Evolutionary conservation across 2,888 invertebrate species (phyloP).

Genomic region (Synergus japonicus): DNA sequence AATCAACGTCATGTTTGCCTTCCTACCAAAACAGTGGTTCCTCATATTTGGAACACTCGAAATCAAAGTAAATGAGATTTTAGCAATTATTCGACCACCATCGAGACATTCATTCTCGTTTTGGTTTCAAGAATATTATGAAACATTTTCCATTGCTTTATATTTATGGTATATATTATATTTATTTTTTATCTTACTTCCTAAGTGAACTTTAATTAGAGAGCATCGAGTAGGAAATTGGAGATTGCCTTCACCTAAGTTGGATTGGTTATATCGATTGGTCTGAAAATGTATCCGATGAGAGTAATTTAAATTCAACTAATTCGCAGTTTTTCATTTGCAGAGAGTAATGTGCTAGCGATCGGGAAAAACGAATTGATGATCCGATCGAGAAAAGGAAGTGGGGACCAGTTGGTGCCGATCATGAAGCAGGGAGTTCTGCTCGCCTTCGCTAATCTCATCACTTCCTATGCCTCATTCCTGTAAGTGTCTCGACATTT

Average conservation of each 20-base stretch:
- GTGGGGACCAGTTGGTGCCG: conserved; percentile 60
- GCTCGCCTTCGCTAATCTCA: conserved; percentile 67
- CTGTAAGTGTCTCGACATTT: conserved; percentile 62
- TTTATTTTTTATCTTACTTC: neutral
- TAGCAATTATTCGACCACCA: neutral
- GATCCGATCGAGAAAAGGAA: conserved; percentile 56
- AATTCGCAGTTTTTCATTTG: conserved; percentile 23
- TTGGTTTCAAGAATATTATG: neutral
- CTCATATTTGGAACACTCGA: neutral
- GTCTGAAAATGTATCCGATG: neutral
- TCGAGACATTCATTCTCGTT: neutral
- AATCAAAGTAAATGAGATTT: conserved; percentile 28
- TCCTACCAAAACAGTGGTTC: neutral
- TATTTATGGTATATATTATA: too few relatives aligned
- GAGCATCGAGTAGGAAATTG: neutral
- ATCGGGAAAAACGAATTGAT: conserved; percentile 61
- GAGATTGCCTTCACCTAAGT: neutral
- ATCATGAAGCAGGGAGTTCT: conserved; percentile 69
- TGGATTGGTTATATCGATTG: neutral
- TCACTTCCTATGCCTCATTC: conserved; percentile 67
- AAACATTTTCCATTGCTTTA: too few relatives aligned
- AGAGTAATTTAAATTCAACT: neutral
- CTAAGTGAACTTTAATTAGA: neutral
- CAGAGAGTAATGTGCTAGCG: conserved; percentile 52
- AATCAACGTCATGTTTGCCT: conserved; percentile 25